Evolutionary conservation across 2,113 vertebrate species (phyloP).

Genomic region (Crotalus tigris): DNA sequence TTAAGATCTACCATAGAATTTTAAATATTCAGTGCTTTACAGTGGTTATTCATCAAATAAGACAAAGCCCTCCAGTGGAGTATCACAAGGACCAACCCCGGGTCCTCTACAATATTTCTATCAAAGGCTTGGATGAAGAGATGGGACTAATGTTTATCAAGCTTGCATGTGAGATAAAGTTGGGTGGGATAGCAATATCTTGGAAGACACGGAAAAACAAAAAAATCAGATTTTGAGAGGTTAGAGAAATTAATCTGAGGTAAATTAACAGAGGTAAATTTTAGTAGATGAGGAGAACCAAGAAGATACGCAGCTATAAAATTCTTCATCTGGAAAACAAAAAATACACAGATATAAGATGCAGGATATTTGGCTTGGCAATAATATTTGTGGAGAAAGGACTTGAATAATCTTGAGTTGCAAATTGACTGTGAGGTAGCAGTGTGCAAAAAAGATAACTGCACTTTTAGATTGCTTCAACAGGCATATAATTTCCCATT

Average conservation of each 20-base stretch:
- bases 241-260: not conserved
- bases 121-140: not conserved
- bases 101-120: not conserved
- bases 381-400: not conserved
- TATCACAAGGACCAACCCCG: not conserved
- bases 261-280: not conserved
- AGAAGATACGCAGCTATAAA: not conserved
- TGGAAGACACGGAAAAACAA: not conserved
- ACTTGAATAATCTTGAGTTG: not conserved
- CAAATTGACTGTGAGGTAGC: not conserved
- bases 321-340: not conserved
- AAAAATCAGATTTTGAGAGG: not conserved
- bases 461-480: not conserved
- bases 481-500: not conserved
- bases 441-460: not conserved
- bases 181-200: not conserved
- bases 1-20: not conserved
- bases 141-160: not conserved
- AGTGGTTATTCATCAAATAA: not conserved
- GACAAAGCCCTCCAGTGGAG: not conserved
- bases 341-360: not conserved
- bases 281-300: too few relatives aligned
- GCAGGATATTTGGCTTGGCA: not conserved
- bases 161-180: not conserved
- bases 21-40: not conserved